phyloP scores from a whole-genome alignment of 2,113 vertebrate species.

The Fukomys damarensis region DNA sequence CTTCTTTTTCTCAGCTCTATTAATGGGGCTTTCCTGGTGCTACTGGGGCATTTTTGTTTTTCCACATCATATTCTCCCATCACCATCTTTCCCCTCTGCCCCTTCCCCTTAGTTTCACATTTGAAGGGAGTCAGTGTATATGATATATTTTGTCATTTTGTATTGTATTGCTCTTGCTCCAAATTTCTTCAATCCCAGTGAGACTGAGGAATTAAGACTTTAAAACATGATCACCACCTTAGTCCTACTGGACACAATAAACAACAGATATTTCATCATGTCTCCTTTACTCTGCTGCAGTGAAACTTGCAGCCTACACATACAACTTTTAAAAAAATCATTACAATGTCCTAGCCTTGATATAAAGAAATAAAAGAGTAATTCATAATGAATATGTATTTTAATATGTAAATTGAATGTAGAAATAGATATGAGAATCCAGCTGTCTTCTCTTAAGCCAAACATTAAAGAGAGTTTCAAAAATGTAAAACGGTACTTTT shows the following conservation, averaged over 20 bases:
- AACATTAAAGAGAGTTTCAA: conserved; percentile 37
- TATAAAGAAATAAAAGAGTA: conserved; percentile 42
- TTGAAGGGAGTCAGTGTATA: background rate
- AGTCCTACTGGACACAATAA: background rate
- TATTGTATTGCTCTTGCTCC: background rate
- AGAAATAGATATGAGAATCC: conserved; percentile 22
- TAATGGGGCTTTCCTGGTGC: background rate
- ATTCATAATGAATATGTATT: conserved; percentile 58
- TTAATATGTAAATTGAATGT: conserved; percentile 62
- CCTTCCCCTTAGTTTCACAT: background rate
- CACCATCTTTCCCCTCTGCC: background rate
- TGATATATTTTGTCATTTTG: background rate
- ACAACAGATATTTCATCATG: conserved; percentile 7
- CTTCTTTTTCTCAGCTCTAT: accelerated
- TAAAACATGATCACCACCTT: background rate
- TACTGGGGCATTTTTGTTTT: background rate
- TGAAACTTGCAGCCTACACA: background rate
- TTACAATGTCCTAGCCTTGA: background rate
- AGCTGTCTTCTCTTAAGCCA: conserved; percentile 47
- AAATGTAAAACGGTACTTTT: conserved; percentile 2
- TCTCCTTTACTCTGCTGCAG: background rate
- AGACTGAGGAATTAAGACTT: background rate
- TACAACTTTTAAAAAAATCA: background rate
- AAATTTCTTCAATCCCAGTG: background rate
- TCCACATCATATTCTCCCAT: background rate